phyloP scores from a whole-genome alignment of 1,140 invertebrate species.

The Polyergus mexicanus region DNA sequence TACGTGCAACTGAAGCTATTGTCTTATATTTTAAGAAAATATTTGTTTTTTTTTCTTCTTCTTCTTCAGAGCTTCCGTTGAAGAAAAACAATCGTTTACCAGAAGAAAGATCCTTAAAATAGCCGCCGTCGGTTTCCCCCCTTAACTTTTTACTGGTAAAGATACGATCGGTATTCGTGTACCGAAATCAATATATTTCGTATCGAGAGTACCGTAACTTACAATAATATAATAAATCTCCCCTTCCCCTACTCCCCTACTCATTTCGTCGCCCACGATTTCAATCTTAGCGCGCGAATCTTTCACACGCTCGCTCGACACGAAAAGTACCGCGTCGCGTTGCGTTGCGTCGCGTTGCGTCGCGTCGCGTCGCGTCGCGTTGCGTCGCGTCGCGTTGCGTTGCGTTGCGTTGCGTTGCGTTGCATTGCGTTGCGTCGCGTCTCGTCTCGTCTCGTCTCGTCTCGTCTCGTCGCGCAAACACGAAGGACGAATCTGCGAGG shows the following conservation, averaged over 20 bases:
- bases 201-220: neutral
- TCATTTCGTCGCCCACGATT: neutral
- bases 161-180: neutral
- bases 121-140: too few species aligned
- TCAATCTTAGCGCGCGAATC: neutral
- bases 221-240: neutral
- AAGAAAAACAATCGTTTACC: too few species aligned
- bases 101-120: too few species aligned
- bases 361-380: too few species aligned
- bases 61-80: too few species aligned
- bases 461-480: slow-evolving; percentile 11
- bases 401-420: neutral
- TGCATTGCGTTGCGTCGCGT: neutral
- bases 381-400: neutral
- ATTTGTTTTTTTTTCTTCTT: too few species aligned
- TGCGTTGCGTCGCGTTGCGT: neutral
- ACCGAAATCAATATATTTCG: neutral
- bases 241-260: neutral
- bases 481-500: slow-evolving; percentile 49
- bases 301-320: neutral
- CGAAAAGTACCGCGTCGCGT: neutral
- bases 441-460: neutral
- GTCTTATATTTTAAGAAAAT: too few species aligned
- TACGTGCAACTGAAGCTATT: too few species aligned
- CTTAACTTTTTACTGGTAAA: neutral